Base-by-base conservation (phyloP, 2,888 invertebrate species). In the Stegophylla sp. region DNA sequence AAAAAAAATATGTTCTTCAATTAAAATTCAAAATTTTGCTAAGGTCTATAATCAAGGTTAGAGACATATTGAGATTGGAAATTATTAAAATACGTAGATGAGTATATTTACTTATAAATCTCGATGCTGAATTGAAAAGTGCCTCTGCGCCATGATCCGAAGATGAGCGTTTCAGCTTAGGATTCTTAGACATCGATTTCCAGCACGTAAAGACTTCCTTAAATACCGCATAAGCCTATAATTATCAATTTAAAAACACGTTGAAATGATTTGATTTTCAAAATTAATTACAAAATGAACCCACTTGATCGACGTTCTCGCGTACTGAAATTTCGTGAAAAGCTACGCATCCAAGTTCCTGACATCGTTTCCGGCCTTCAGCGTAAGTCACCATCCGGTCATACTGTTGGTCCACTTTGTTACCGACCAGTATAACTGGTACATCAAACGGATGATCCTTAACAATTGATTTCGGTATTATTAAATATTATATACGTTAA, bases 281-380 rank as follows among this genome's bases (percentile, higher is more conserved):
- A 71, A 23, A 53, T 3, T 71, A 13, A 3, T 3, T 20, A n/a
- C 3, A 41, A 10, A 17, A 28, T 74, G 9, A 2, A 61, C 26
- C 0, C 4, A 91, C 94, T 89, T 93, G 93, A 82, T 94, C 94
- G 74, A 93, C 91, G 85, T 92, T 93, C 86, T 95, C 94, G 82
- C 94, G 88, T 5, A 93, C 94, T 0, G 94, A 94, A 82, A 95
- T 93, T 87, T 94, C 94, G 86, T 94, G 93, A 85, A 94, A 95
- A 84, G 92, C 92, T 23, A 92, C 91, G 85, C 94, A 94, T 82
- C 93, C 92, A 82, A 94, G 91, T 86, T 94, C 93, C 84, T 91
- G 90, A 85, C 92, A 92, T 64, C 93, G 88, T 12, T 90, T 88
- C 85, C 91, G 91, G 1, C 94, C 94, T 84, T 94, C 93, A 83